Base-by-base conservation (phyloP, 2,888 invertebrate species). In the Ellobium chinense region DNA sequence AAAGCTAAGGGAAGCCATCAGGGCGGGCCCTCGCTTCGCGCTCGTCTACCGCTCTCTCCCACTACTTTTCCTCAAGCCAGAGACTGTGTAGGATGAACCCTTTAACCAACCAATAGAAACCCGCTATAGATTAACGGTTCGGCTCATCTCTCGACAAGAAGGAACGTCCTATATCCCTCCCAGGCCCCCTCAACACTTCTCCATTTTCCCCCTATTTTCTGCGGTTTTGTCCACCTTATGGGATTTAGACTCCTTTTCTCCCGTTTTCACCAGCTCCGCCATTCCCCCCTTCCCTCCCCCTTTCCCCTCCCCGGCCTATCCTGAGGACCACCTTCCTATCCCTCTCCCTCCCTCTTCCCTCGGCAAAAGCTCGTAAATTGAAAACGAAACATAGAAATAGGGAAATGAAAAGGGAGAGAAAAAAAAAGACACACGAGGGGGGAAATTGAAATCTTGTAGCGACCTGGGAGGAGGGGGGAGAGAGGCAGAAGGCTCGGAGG, bases 91-190 rank as follows among this genome's bases (percentile, higher is more conserved):
- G 14, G 31, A 34, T n/a, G 56, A 70, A 70, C 56, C 2, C 7
- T 9, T 1, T 2, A 18, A 70, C 27, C 56, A 56, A 21, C 70
- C 70, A 70, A 70, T 70, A 34, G 70, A 31, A 54, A 70, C 31
- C 29, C 46, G 34, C 12, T 70, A 70, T 70, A 56, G 70, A 70
- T 70, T 70, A 70, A 54, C 70, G 12, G 12, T 34, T 21, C 2
- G 34, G 70, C 70, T 56, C 56, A 56, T 70, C 70, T 39, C 46
- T 46, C 31, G 12, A 56, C 24, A 56, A 56, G n/a, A 34, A 18
- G 27, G 9, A n/a, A 54, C 56, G 18, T 46, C 46, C 46, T 46
- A 12, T 46, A 12, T 18, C 46, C 46, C 18, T 18, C 46, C 46
- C 46, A 46, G 18, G n/a, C n/a, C 46, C 18, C 46, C 18, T 46